Conservation (phyloP, 2,113 vertebrate genomes). For the Callaeas wilsoni region DNA sequence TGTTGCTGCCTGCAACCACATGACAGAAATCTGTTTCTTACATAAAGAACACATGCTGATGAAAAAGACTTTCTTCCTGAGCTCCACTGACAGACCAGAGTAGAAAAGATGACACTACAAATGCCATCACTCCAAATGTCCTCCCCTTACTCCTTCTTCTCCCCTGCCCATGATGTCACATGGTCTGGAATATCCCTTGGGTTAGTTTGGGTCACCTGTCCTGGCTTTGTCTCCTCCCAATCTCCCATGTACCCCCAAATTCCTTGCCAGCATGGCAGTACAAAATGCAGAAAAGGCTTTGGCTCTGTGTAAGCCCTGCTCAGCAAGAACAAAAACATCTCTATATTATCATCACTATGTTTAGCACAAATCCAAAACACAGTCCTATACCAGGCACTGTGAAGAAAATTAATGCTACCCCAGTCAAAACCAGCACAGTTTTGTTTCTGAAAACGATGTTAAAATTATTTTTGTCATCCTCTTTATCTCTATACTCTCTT, state of each 20-base stretch:
- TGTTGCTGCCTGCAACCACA: neutral
- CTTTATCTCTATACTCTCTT: neutral
- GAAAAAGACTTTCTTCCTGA: neutral
- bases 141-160: neutral
- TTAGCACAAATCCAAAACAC: neutral
- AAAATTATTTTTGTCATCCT: neutral
- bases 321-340: neutral
- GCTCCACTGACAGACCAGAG: neutral
- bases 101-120: neutral
- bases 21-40: neutral
- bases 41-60: neutral
- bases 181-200: neutral
- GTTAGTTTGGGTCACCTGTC: neutral
- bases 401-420: neutral
- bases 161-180: accelerated
- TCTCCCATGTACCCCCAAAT: neutral
- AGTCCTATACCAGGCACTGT: neutral
- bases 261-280: accelerated
- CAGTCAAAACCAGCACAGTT: neutral
- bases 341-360: neutral
- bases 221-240: neutral
- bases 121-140: neutral
- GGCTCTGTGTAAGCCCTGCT: neutral
- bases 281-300: neutral
- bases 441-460: neutral